phyloP scores from a whole-genome alignment of 2,113 vertebrate genomes.

The Andinoacara biseriatus region DNA sequence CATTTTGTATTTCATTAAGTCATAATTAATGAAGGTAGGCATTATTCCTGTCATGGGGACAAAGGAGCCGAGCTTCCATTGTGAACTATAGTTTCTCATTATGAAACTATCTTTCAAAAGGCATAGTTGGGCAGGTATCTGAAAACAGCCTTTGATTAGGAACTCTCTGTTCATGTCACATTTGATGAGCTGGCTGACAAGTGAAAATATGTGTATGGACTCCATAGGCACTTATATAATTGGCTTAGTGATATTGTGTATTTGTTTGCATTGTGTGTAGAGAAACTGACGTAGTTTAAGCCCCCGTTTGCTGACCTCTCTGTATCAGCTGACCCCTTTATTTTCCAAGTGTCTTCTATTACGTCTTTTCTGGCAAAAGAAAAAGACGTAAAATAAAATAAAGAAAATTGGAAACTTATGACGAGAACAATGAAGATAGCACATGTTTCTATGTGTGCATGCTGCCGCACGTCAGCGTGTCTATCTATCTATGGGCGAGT shows the following conservation, averaged over 20 bases:
- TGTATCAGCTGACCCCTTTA: background rate
- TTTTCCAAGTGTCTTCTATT: background rate
- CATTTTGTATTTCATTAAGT: constrained; percentile 73
- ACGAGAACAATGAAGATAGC: background rate
- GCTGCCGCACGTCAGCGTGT: background rate
- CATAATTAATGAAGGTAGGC: constrained; percentile 74
- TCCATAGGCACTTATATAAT: background rate
- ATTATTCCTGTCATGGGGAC: constrained; percentile 44
- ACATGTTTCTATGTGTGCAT: background rate
- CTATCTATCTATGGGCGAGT: background rate
- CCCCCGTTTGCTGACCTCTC: background rate
- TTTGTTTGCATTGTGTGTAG: background rate
- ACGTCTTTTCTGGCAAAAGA: background rate
- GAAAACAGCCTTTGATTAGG: constrained; percentile 45
- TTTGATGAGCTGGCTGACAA: constrained; percentile 15
- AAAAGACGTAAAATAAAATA: background rate
- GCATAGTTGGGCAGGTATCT: constrained; percentile 17
- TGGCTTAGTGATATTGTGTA: background rate
- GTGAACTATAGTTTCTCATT: constrained; percentile 45
- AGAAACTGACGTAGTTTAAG: background rate
- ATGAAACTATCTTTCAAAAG: constrained; percentile 51
- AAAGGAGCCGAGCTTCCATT: constrained; percentile 20
- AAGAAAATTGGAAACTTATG: background rate
- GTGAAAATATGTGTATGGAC: background rate
- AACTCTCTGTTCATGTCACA: constrained; percentile 31